Base-by-base conservation (phyloP, 2,888 invertebrate species). In the Tachina grossa region DNA sequence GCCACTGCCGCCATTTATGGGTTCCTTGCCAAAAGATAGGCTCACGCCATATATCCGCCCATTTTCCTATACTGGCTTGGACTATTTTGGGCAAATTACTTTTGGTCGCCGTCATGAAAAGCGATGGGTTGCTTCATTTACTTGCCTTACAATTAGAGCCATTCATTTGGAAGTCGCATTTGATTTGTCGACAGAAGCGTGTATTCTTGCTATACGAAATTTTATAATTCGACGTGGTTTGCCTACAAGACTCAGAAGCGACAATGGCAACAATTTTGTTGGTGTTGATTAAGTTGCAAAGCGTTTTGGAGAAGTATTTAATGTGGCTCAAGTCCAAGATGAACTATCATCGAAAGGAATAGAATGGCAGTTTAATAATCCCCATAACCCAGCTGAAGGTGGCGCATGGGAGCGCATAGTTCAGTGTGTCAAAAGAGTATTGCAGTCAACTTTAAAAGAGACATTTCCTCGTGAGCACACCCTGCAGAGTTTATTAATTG, bases 61-160 rank as follows among this genome's bases (percentile, higher is more conserved):
- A 1, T 88, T 88, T 53, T n/a, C 65, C 84, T 87, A 87, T 47
- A 88, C 87, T n/a, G 88, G 87, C 11, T 10, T 88, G 4, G 88
- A 88, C 43, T 87, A 79, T 49, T 88, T 87, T 45, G 87, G 87
- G 3, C 87, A 87, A 11, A 16, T 88, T 10, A 61, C 51, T 16
- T 83, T 87, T 63, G 87, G 87, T n/a, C 75, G 88, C 80, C 43
- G 63, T 11, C 43, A 63, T 11, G 84, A 78, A 22, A 83, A 86
- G 16, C 57, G 77, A 0, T 83, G 80, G 83, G 80, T 84, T 9
- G 83, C 84, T 0, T 43, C 84, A 9, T 83, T 81, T 39, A 81
- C 81, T 1, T 86, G 81, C 19, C 57, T 85, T 1, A 84, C 85
- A 11, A 76, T 82, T n/a, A 61, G 61, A 16, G 71, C 79, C 5